Conservation (phyloP, 2,888 invertebrate genomes). For the Nemapogon koenigi region DNA sequence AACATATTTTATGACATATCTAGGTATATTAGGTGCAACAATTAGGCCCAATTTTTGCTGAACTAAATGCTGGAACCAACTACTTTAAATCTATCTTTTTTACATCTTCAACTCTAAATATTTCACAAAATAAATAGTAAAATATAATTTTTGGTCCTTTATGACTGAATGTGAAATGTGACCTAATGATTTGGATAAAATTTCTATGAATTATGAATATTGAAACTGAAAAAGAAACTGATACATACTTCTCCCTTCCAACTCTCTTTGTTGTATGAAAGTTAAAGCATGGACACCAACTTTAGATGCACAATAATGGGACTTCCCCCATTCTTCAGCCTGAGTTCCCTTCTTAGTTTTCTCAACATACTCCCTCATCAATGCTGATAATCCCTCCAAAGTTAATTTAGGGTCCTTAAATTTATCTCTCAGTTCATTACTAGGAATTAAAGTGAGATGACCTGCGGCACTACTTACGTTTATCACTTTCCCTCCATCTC, state of each 20-base stretch:
- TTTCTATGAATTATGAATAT: too few species aligned
- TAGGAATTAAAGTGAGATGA: slow-evolving; percentile 64
- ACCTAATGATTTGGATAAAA: too few species aligned
- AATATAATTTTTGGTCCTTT: too few species aligned
- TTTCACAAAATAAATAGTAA: too few species aligned
- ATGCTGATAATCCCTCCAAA: slow-evolving; percentile 56
- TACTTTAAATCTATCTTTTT: too few species aligned
- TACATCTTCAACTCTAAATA: too few species aligned
- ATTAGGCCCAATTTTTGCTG: too few species aligned
- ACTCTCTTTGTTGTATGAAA: slow-evolving; percentile 67
- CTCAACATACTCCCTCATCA: slow-evolving; percentile 73
- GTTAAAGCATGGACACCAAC: slow-evolving; percentile 74
- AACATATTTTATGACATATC: too few species aligned
- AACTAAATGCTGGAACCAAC: too few species aligned
- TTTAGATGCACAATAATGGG: slow-evolving; percentile 75
- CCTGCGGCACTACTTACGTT: slow-evolving; percentile 75
- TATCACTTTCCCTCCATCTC: slow-evolving; percentile 73
- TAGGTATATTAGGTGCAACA: too few species aligned
- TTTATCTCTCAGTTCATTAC: slow-evolving; percentile 48
- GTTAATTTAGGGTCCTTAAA: slow-evolving; percentile 62
- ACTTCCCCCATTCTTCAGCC: slow-evolving; percentile 60
- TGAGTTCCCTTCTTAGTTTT: slow-evolving; percentile 49
- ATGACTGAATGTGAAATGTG: too few species aligned
- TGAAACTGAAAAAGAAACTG: too few species aligned
- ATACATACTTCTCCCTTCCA: slow-evolving; percentile 32